Evolutionary conservation across 1,140 invertebrate genomes (phyloP).

Genomic region (Lasioglossum baleicum): DNA sequence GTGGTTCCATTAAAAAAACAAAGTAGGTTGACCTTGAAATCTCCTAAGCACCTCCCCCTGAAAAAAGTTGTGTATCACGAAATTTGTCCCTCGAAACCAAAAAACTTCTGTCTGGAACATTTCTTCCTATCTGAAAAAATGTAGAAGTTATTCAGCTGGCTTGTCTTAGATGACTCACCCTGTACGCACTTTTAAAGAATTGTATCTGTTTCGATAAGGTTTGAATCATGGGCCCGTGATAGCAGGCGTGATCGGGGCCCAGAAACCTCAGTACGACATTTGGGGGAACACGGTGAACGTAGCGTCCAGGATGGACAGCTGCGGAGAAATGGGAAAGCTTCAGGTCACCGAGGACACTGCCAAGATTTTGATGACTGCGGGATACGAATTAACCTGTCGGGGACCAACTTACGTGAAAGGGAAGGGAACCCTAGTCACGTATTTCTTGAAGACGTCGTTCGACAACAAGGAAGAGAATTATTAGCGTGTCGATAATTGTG

Average conservation of each 20-base stretch:
- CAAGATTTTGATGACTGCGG: slow-evolving; percentile 90
- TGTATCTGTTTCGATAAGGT: slow-evolving; percentile 80
- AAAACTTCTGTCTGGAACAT: too few relatives aligned
- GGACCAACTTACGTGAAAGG: slow-evolving; percentile 96
- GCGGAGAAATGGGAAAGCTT: slow-evolving; percentile 91
- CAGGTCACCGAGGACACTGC: slow-evolving; percentile 95
- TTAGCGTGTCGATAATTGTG: slow-evolving; percentile 16
- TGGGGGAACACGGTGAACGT: slow-evolving; percentile 99
- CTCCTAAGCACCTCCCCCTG: too few relatives aligned
- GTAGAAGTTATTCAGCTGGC: too few relatives aligned
- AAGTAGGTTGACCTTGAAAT: too few relatives aligned
- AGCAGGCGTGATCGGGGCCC: slow-evolving; percentile 95
- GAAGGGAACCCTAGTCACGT: slow-evolving; percentile 95
- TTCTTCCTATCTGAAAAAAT: too few relatives aligned
- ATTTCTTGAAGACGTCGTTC: slow-evolving; percentile 92
- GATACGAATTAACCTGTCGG: slow-evolving; percentile 92
- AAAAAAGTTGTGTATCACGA: too few relatives aligned
- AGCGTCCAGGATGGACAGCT: slow-evolving; percentile 97
- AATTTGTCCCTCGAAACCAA: too few relatives aligned
- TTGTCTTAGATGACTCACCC: too few relatives aligned
- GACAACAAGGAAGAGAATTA: slow-evolving; percentile 79
- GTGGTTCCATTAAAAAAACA: too few relatives aligned
- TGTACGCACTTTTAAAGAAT: too few relatives aligned
- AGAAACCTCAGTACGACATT: slow-evolving; percentile 98
- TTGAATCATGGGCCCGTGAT: slow-evolving; percentile 97